A percentile compares a stretch with the other conserved stretches of the same genome.
Conservation (phyloP, 2,888 invertebrate species). For the Pachliopta kotzebuea region DNA sequence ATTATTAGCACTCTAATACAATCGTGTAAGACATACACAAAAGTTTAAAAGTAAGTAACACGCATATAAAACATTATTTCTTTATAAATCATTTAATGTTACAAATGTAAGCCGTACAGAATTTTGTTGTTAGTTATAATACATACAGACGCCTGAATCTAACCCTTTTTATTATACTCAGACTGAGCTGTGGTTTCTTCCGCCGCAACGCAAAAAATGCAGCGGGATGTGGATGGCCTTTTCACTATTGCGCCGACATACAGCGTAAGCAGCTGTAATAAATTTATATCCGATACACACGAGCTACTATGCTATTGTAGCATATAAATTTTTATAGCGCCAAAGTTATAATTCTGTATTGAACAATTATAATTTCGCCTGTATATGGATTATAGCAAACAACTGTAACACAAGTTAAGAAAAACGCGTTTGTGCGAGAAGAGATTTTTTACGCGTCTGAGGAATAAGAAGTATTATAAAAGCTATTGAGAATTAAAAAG, state of each 20-base stretch:
- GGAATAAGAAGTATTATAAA: no score
- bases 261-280: neutral
- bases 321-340: neutral
- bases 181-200: neutral
- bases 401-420: neutral
- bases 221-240: conserved; percentile 4
- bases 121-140: neutral
- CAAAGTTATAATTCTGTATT: neutral
- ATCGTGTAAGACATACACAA: no score
- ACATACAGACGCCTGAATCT: neutral
- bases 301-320: neutral
- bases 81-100: no score
- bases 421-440: no score
- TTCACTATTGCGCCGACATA: conserved; percentile 5
- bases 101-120: neutral
- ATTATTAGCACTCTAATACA: no score
- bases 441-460: no score
- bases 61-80: no score
- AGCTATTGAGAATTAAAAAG: no score
- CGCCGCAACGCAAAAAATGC: neutral
- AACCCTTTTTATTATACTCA: neutral
- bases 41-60: no score
- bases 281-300: neutral
- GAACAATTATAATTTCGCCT: neutral
- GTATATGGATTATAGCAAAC: neutral